These are phyloP conservation scores for Drosophila subpulchrella DNA, from an alignment of 1,140 invertebrate genomes.

Conservation along the genomic window DNA sequence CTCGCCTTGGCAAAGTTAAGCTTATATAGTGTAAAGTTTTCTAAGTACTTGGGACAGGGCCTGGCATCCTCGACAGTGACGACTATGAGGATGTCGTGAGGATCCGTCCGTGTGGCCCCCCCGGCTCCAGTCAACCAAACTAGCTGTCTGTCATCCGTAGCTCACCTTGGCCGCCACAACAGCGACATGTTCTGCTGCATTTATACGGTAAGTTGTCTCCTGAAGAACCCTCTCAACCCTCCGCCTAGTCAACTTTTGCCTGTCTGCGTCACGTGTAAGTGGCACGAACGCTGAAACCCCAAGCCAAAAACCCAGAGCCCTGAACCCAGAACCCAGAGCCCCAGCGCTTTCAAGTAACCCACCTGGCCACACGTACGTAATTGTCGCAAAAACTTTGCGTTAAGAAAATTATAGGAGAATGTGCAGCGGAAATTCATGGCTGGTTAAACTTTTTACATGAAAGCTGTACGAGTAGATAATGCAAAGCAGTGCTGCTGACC, in stretches of 20 bases:
- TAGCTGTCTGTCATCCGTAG: conserved; percentile 59
- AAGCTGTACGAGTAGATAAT: conserved; percentile 48
- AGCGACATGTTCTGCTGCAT: conserved; percentile 67
- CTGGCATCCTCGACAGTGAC: conserved; percentile 26
- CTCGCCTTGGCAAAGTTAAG: conserved; percentile 50
- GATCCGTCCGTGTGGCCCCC: conserved; percentile 1
- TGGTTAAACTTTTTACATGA: conserved; percentile 58
- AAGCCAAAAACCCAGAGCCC: no score
- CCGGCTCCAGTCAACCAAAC: neutral
- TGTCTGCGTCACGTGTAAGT: conserved; percentile 30
- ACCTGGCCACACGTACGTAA: conserved; percentile 67
- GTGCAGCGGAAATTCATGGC: conserved; percentile 59
- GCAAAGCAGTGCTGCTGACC: conserved; percentile 59
- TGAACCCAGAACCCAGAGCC: no score
- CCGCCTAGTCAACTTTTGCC: neutral
- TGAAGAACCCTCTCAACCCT: neutral
- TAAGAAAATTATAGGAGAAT: conserved; percentile 72
- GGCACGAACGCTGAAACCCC: conserved; percentile 20
- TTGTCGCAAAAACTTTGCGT: conserved; percentile 73
- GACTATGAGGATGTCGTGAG: conserved; percentile 29
- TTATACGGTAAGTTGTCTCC: conserved; percentile 45
- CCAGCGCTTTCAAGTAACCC: neutral
- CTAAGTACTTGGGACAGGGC: conserved; percentile 62
- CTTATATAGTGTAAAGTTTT: conserved; percentile 71
- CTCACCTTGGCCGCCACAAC: conserved; percentile 58